Conservation (phyloP, 1,140 invertebrate genomes). For the Tyrophagus putrescentiae region DNA sequence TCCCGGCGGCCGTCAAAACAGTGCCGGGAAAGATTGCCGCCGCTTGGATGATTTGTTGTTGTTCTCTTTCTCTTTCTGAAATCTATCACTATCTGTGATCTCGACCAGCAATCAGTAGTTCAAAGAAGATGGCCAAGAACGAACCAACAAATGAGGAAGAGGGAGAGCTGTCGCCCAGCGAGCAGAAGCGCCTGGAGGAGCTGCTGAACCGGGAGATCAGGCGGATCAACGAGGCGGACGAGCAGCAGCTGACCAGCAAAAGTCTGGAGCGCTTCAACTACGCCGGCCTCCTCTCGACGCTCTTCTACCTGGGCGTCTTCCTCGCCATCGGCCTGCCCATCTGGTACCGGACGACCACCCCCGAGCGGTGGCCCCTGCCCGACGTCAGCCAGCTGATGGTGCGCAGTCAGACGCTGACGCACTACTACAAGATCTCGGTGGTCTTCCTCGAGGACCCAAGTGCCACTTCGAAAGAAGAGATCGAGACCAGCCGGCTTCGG, state of each 20-base stretch:
- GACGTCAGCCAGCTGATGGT: constrained; percentile 21
- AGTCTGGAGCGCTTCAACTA: background rate
- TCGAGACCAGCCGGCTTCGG: background rate
- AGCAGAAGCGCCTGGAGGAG: background rate
- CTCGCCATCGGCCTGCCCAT: constrained; percentile 21
- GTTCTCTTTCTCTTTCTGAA: background rate
- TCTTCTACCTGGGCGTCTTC: constrained; percentile 21
- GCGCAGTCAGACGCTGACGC: constrained; percentile 16
- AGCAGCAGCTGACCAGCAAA: too few species aligned
- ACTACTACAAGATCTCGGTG: constrained; percentile 18
- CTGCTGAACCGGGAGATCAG: background rate
- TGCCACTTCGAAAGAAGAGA: background rate
- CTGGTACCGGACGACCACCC: constrained; percentile 21
- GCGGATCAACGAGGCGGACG: background rate
- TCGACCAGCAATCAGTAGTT: background rate
- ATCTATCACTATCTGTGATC: background rate
- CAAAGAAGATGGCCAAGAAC: background rate
- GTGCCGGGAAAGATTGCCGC: background rate
- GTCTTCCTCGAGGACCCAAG: constrained; percentile 3
- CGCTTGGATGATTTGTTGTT: background rate
- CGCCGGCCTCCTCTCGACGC: background rate
- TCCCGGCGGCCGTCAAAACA: background rate
- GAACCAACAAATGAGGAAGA: background rate
- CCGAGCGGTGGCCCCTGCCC: constrained; percentile 19
- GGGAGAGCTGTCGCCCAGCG: too few species aligned